Base-by-base conservation (phyloP, 23 tunicate genomes). In the Halocynthia aurantium region DNA sequence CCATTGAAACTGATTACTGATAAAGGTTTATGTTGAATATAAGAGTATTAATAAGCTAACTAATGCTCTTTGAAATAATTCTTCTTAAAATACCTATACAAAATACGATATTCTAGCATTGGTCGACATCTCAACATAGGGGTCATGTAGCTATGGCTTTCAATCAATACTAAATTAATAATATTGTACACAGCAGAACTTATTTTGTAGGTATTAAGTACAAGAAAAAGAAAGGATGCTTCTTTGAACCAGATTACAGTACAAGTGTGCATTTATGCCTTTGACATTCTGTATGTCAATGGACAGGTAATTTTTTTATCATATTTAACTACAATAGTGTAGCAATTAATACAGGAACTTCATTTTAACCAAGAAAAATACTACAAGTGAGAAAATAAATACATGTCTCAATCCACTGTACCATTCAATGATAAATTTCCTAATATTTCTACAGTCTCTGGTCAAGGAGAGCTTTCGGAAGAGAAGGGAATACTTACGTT, bases 221-320 rank as follows among this genome's bases (percentile, higher is more conserved):
- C 98, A 5, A 52, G 94, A 10, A 89, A 96, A 83, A 64, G 99
- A 62, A 96, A 96, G 78, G 99, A 96, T 77, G 99, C 96, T 52
- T 86, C 86, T 57, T 49, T 75, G 44, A 69, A 85, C n/a, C 87
- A 81, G 15, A 96, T 96, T 50, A 96, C 94, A 75, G 99, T 96
- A 5, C 97, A 96, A 85, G 99, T 96, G 13, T 96, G 99, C 61
- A 77, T 96, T 62, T 91, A 96, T 82, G 99, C 99, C 8, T 96
- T 96, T 69, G 99, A 96, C 75, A 83, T 96, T 51, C 89, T 96
- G 0, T 96, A 82, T 75, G 61, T 96, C 22, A 90, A 96, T 62
- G 99, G 99, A 54, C 73, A 85, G 77, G 84, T 86, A 61, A 58
- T 58, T 58, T 58, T n/a, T 58, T 1, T 58, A 58, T 58, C 63